Evolutionary conservation across 2,888 invertebrate genomes (phyloP).

Genomic region (Acleris cristana): DNA sequence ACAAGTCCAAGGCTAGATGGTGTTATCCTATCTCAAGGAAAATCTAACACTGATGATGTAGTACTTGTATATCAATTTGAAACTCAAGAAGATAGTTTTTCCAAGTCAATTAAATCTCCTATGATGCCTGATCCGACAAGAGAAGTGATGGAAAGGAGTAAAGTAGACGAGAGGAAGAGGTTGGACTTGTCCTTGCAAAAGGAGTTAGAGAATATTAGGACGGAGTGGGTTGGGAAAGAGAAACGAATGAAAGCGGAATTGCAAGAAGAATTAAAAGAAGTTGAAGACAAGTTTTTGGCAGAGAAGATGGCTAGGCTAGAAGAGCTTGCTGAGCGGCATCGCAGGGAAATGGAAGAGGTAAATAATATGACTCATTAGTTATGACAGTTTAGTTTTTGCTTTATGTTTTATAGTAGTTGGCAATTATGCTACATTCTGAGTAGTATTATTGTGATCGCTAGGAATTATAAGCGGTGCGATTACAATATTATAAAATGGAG

Average conservation of each 20-base stretch:
- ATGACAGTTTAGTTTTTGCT: no score
- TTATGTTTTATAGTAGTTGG: no score
- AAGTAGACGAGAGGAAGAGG: constrained; percentile 71
- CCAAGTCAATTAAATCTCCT: constrained; percentile 68
- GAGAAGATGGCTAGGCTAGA: constrained; percentile 72
- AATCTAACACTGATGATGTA: constrained; percentile 73
- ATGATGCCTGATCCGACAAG: constrained; percentile 68
- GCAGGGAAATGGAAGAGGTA: constrained; percentile 76
- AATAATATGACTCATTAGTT: no score
- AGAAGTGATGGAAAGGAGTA: constrained; percentile 73
- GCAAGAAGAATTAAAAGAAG: constrained; percentile 77
- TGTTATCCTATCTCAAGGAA: constrained; percentile 76
- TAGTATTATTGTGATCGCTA: no score
- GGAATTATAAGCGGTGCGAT: no score
- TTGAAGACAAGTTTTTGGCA: constrained; percentile 72
- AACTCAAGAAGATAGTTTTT: constrained; percentile 60
- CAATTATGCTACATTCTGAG: no score
- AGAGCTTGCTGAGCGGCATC: constrained; percentile 74
- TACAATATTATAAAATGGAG: no score
- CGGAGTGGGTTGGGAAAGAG: constrained; percentile 83
- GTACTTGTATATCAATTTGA: constrained; percentile 79
- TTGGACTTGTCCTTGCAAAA: constrained; percentile 73
- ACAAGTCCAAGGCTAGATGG: constrained; percentile 73
- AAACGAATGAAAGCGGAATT: constrained; percentile 82
- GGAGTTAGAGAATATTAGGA: constrained; percentile 80